phyloP scores from a whole-genome alignment of 2,888 invertebrate genomes.

The Himalopsyche anomala region DNA sequence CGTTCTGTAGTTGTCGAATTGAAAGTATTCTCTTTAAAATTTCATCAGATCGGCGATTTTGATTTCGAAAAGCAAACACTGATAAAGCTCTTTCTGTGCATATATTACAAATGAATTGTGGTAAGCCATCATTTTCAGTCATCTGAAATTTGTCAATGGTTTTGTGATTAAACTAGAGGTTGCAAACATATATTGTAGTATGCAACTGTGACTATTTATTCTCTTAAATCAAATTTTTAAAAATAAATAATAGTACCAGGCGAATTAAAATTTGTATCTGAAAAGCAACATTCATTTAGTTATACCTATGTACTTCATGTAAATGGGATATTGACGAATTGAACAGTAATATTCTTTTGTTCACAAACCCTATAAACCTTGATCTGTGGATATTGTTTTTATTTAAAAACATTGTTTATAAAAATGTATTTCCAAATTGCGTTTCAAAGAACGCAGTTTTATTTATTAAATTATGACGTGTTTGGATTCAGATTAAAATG shows the following conservation, averaged over 20 bases:
- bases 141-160: conserved; percentile 45
- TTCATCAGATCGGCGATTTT: conserved; percentile 51
- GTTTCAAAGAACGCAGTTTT: neutral
- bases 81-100: conserved; percentile 45
- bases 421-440: too few species aligned
- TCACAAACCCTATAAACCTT: too few species aligned
- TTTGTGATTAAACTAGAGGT: neutral
- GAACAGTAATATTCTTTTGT: neutral
- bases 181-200: neutral
- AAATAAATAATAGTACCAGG: neutral
- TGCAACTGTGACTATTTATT: neutral
- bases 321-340: neutral
- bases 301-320: neutral
- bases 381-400: too few species aligned
- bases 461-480: neutral
- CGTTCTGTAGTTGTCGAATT: neutral
- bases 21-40: conserved; percentile 45
- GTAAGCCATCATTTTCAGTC: conserved; percentile 55
- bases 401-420: too few species aligned
- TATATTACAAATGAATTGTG: conserved; percentile 46
- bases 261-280: neutral
- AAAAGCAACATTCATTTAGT: neutral
- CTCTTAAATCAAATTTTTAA: neutral
- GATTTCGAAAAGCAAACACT: conserved; percentile 51
- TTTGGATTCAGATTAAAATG: conserved; percentile 36